These are phyloP conservation scores for Apolygus lucorum DNA, from an alignment of 1,140 invertebrate species.

Conservation along the genomic window DNA sequence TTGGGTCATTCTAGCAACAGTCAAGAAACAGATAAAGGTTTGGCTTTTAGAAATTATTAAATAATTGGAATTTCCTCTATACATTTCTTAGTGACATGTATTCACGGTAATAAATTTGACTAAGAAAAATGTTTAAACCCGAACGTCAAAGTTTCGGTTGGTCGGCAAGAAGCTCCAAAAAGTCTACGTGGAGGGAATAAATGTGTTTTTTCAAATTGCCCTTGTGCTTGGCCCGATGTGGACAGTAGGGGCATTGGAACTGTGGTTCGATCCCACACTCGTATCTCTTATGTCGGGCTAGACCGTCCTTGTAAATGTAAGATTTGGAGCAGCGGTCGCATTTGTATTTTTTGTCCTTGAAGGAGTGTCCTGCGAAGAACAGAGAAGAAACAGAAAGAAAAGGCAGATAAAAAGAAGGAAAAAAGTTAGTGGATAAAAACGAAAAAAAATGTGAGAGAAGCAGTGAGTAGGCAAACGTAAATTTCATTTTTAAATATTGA, in stretches of 20 bases:
- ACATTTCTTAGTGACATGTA: too few relatives aligned
- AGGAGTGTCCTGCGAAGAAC: not conserved
- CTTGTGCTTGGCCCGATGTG: slow-evolving; percentile 25
- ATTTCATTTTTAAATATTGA: too few relatives aligned
- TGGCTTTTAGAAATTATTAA: too few relatives aligned
- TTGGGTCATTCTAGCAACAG: too few relatives aligned
- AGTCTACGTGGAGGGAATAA: slow-evolving; percentile 20
- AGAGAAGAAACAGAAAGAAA: not conserved
- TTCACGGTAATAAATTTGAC: too few relatives aligned
- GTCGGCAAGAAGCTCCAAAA: not conserved
- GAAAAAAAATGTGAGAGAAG: too few relatives aligned
- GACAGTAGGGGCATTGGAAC: slow-evolving; percentile 48
- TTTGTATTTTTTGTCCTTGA: slow-evolving; percentile 10
- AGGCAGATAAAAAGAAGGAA: not conserved
- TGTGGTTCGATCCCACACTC: slow-evolving; percentile 48
- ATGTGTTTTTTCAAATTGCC: slow-evolving; percentile 29
- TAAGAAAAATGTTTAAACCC: too few relatives aligned
- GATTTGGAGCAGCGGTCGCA: slow-evolving; percentile 25
- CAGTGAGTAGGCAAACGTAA: too few relatives aligned
- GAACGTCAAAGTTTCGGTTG: too few relatives aligned
- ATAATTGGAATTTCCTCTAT: too few relatives aligned
- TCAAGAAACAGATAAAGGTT: too few relatives aligned
- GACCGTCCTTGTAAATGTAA: slow-evolving; percentile 27
- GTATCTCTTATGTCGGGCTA: slow-evolving; percentile 26
- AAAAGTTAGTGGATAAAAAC: not conserved